Conservation (phyloP, 2,797 vertebrate species). For the Lutjanus argentimaculatus region DNA sequence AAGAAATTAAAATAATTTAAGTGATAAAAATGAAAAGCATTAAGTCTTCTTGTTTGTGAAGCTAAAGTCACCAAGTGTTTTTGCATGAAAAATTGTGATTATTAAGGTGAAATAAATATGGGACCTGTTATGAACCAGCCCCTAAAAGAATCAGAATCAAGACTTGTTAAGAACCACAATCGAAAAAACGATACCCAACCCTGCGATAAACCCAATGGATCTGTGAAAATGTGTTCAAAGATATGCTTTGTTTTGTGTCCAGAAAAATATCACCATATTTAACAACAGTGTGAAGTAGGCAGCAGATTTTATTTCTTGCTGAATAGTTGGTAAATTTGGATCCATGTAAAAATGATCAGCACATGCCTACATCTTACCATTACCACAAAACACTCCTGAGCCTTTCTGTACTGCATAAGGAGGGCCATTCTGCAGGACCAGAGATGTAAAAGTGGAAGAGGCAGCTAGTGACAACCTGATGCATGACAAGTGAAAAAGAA, state of each 20-base stretch:
- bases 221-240: background rate
- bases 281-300: background rate
- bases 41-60: too few relatives aligned
- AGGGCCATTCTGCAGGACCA: background rate
- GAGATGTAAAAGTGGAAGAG: slow-evolving; percentile 9
- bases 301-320: background rate
- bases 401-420: background rate
- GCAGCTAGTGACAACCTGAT: slow-evolving; percentile 16
- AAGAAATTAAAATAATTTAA: too few relatives aligned
- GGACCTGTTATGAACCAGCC: too few relatives aligned
- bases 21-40: too few relatives aligned
- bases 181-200: too few relatives aligned
- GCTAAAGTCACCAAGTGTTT: too few relatives aligned
- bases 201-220: too few relatives aligned
- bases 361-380: background rate
- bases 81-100: too few relatives aligned
- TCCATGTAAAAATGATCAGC: background rate
- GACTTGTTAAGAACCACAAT: too few relatives aligned
- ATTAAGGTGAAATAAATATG: too few relatives aligned
- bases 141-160: too few relatives aligned
- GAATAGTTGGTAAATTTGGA: background rate
- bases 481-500: slow-evolving; percentile 21
- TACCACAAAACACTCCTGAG: slow-evolving; percentile 5
- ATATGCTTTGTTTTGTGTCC: background rate
- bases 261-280: background rate